Conservation (phyloP, 2,113 vertebrate genomes). For the Chelonoidis abingdonii region DNA sequence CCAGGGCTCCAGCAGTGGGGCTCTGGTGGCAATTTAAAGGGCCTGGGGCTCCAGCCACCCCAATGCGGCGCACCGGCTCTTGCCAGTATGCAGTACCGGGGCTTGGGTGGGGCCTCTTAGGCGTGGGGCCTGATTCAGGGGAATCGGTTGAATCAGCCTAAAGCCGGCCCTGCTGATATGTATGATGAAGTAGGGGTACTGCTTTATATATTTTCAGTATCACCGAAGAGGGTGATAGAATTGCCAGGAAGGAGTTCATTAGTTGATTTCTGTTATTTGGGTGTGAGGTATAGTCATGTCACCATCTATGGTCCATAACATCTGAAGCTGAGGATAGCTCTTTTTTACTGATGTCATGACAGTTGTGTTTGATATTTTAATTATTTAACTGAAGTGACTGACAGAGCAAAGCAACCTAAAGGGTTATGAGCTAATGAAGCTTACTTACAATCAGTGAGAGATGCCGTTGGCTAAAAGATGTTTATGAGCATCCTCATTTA, state of each 20-base stretch:
- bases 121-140: too few species aligned
- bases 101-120: too few species aligned
- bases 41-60: too few species aligned
- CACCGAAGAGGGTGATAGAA: neutral
- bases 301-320: too few species aligned
- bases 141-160: too few species aligned
- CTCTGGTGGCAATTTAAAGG: too few species aligned
- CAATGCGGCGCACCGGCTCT: too few species aligned
- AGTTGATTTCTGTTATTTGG: neutral
- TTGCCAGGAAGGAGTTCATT: neutral
- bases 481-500: neutral
- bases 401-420: neutral
- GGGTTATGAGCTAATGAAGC: neutral
- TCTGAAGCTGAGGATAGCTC: too few species aligned
- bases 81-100: too few species aligned
- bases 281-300: neutral
- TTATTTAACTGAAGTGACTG: neutral
- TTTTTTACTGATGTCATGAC: too few species aligned
- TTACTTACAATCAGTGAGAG: neutral
- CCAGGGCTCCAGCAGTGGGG: too few species aligned
- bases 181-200: neutral
- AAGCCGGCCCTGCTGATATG: neutral
- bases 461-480: neutral
- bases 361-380: too few species aligned
- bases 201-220: neutral